Conservation (phyloP, 2,888 invertebrate genomes). For the Himalopsyche anomala region DNA sequence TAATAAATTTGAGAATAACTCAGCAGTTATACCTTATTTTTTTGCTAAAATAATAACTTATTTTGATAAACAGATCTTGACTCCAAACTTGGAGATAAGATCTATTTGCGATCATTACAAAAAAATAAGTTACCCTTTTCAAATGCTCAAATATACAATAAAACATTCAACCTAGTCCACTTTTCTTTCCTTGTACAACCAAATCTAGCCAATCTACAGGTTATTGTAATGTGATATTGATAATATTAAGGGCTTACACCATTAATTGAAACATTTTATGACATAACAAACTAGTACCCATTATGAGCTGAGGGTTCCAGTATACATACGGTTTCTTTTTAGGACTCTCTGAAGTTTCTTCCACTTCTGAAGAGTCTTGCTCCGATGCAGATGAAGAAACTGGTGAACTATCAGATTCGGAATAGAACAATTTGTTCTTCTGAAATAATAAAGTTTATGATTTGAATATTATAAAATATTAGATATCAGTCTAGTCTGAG, state of each 20-base stretch:
- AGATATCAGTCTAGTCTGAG: not conserved
- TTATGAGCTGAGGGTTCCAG: no score
- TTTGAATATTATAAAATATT: not conserved
- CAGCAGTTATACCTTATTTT: no score
- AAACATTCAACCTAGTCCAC: not conserved
- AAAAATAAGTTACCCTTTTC: constrained; percentile 47
- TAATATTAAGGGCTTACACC: no score
- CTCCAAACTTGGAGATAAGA: no score
- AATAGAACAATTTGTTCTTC: constrained; percentile 82
- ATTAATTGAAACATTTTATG: no score
- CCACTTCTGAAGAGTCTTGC: constrained; percentile 73
- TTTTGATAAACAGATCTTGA: no score
- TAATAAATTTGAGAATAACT: no score
- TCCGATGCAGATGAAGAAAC: constrained; percentile 68
- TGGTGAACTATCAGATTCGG: constrained; percentile 74
- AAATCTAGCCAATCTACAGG: no score
- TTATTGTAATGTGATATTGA: no score
- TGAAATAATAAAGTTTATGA: constrained; percentile 64
- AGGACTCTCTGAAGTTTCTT: constrained; percentile 68
- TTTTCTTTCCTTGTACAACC: no score
- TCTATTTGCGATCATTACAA: not conserved
- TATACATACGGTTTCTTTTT: constrained; percentile 24
- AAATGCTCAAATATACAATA: not conserved
- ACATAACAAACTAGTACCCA: no score
- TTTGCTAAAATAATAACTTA: no score